These are phyloP conservation scores for Mystacides longicornis DNA, from an alignment of 2,888 invertebrate genomes.

Conservation along the genomic window DNA sequence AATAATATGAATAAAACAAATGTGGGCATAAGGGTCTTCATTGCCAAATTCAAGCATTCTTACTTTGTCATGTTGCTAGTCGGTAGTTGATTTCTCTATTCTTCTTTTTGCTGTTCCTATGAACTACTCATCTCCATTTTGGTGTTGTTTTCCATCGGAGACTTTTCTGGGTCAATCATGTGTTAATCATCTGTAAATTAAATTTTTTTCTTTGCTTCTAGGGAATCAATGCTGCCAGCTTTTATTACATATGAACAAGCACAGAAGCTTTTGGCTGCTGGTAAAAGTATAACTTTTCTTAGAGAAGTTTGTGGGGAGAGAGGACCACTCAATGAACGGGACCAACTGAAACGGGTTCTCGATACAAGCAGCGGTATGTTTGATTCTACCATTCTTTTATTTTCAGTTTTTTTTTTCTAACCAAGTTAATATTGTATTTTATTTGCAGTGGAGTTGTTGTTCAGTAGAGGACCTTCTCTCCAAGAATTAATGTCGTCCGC, in stretches of 20 bases:
- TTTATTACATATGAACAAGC: slow-evolving; percentile 83
- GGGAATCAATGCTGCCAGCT: slow-evolving; percentile 84
- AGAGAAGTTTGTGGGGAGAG: slow-evolving; percentile 85
- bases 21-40: too few relatives aligned
- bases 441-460: slow-evolving; percentile 52
- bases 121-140: background rate
- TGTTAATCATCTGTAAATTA: background rate
- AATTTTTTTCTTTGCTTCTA: slow-evolving; percentile 28
- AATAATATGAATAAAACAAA: too few relatives aligned
- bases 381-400: background rate
- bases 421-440: background rate
- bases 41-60: too few relatives aligned
- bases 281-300: slow-evolving; percentile 93
- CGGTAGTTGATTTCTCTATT: background rate
- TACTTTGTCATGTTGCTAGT: too few relatives aligned
- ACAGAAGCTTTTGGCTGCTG: slow-evolving; percentile 83
- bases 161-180: too few relatives aligned
- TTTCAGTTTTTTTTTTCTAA: background rate
- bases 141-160: background rate
- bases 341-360: slow-evolving; percentile 48
- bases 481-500: slow-evolving; percentile 76
- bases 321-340: slow-evolving; percentile 55
- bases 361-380: slow-evolving; percentile 38
- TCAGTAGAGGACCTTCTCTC: slow-evolving; percentile 40
- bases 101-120: background rate